Conservation (phyloP, 2,888 invertebrate species). For the Glyphotaelius pellucidus region DNA sequence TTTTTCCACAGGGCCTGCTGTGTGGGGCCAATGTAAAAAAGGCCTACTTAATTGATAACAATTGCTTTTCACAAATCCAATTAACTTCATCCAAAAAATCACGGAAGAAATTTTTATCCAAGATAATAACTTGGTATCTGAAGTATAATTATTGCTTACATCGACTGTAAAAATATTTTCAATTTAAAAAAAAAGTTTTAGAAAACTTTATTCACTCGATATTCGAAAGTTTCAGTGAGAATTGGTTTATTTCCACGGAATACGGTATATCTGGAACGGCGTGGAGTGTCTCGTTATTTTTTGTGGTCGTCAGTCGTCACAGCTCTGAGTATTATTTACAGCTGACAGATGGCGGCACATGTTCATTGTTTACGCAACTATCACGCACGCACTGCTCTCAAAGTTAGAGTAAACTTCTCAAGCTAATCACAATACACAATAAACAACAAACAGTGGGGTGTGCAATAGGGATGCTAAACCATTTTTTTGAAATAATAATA, state of each 20-base stretch:
- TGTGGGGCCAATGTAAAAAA: too few relatives aligned
- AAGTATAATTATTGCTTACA: too few relatives aligned
- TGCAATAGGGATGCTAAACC: neutral
- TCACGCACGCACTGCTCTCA: conserved; percentile 54
- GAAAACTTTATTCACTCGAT: too few relatives aligned
- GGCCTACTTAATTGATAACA: too few relatives aligned
- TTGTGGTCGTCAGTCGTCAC: conserved; percentile 24
- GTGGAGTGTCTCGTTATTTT: neutral
- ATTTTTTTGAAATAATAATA: neutral
- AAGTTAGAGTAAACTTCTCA: conserved; percentile 61
- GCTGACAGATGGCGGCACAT: conserved; percentile 62
- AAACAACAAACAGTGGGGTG: conserved; percentile 51
- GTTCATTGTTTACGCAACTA: conserved; percentile 62
- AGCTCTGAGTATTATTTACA: conserved; percentile 56
- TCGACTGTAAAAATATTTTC: too few relatives aligned
- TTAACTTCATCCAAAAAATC: too few relatives aligned
- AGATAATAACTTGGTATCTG: too few relatives aligned
- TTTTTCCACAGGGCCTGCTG: too few relatives aligned
- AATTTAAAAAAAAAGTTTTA: too few relatives aligned
- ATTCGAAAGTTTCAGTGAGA: neutral
- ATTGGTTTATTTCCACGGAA: neutral
- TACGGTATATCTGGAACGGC: neutral
- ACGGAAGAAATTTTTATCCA: too few relatives aligned
- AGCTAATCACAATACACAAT: conserved; percentile 62
- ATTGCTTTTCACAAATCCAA: too few relatives aligned